Percentiles rank a stretch among this genome's conserved stretches.
These are phyloP conservation scores for Oncorhynchus tshawytscha DNA, from an alignment of 2,113 vertebrate species.

Conservation along the genomic window DNA sequence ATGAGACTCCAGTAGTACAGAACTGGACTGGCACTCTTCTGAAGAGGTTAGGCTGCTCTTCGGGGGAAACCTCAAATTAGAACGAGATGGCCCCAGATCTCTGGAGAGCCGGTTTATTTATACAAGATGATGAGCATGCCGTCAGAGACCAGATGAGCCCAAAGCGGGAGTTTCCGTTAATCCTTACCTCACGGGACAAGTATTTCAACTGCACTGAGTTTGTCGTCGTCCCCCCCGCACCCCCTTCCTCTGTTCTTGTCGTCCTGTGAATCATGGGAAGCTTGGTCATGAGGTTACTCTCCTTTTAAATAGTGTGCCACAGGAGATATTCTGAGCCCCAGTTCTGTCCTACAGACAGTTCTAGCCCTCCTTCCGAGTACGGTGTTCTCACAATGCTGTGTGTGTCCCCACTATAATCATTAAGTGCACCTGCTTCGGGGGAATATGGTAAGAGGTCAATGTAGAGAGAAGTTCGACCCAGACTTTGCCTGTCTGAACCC, in stretches of 20 bases:
- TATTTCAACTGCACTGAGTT: not conserved
- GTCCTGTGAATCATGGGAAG: not conserved
- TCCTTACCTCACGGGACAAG: constrained; percentile 10
- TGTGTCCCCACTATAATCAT: not conserved
- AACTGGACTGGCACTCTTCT: not conserved
- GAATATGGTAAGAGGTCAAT: not conserved
- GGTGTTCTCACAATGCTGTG: not conserved
- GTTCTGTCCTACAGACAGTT: not conserved
- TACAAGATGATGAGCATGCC: not conserved
- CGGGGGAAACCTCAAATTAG: not conserved
- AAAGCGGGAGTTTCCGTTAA: not conserved
- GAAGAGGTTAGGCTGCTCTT: not conserved
- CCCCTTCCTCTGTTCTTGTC: not conserved
- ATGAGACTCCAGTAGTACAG: too few species aligned
- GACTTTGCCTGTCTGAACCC: too few species aligned
- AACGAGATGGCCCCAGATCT: not conserved
- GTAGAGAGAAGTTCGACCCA: not conserved
- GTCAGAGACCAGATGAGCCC: not conserved
- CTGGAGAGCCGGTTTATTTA: not conserved
- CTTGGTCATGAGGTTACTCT: not conserved
- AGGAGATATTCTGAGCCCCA: too few species aligned
- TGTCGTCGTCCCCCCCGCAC: not conserved
- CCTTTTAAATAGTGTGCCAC: too few species aligned
- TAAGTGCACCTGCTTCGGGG: not conserved
- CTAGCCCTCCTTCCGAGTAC: not conserved